These are phyloP conservation scores for Phalacrocorax pelagicus DNA, from an alignment of 2,113 vertebrate species.

Conservation along the genomic window DNA sequence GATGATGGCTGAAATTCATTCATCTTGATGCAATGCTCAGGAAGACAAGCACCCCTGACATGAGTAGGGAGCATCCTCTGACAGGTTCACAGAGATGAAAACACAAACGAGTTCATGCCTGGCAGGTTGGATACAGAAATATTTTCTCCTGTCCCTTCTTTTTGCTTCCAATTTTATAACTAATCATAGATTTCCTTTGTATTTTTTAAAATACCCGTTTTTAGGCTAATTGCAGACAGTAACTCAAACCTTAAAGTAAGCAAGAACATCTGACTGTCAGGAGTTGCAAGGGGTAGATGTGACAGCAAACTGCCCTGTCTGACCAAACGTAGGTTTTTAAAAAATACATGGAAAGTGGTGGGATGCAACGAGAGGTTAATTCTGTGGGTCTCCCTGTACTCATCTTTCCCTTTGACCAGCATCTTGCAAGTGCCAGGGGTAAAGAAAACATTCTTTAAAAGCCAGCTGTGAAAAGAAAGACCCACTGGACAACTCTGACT, in stretches of 20 bases:
- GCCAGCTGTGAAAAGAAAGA: neutral
- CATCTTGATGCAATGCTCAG: neutral
- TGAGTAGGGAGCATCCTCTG: neutral
- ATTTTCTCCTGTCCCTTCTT: neutral
- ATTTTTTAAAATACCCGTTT: slow-evolving; percentile 1
- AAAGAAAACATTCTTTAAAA: slow-evolving; percentile 7
- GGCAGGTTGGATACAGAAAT: neutral
- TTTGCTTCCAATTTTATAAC: slow-evolving; percentile 19
- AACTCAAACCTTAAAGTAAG: slow-evolving; percentile 37
- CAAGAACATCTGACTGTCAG: slow-evolving; percentile 30
- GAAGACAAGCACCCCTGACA: neutral
- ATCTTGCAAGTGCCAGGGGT: neutral
- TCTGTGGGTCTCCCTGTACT: neutral
- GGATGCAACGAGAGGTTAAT: slow-evolving; percentile 39
- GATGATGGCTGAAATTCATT: neutral
- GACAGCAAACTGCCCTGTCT: slow-evolving; percentile 15
- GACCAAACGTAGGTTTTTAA: neutral
- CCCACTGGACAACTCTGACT: neutral
- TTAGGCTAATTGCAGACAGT: slow-evolving; percentile 21
- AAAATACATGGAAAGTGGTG: neutral
- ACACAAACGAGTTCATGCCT: neutral
- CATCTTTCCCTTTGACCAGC: slow-evolving; percentile 11
- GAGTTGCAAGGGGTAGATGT: neutral
- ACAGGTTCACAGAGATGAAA: neutral
- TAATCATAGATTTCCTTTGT: slow-evolving; percentile 34